These are phyloP conservation scores for Porites cylindrica DNA, from an alignment of 92 coral and sea anemone genomes.

Conservation along the genomic window DNA sequence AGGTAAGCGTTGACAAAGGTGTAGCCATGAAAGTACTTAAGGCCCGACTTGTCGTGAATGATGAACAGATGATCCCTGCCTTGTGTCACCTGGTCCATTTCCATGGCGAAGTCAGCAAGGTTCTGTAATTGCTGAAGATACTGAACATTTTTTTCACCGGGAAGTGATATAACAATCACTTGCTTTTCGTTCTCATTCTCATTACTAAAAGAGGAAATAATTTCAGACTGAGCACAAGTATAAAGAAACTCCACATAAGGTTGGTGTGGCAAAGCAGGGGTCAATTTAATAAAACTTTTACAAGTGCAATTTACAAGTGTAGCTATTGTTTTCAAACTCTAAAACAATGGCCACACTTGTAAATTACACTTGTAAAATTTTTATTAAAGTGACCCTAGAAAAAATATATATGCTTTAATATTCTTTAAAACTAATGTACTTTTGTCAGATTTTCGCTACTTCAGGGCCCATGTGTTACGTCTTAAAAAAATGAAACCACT, in stretches of 20 bases:
- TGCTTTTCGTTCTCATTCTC: slow-evolving; percentile 49
- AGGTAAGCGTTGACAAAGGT: slow-evolving; percentile 59
- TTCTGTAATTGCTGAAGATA: slow-evolving; percentile 50
- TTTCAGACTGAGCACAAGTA: neutral
- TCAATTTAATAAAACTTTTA: no score
- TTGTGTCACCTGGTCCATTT: slow-evolving; percentile 67
- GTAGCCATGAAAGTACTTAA: slow-evolving; percentile 40
- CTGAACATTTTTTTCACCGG: slow-evolving; percentile 61
- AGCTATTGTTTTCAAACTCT: no score
- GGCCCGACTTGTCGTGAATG: slow-evolving; percentile 67
- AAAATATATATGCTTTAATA: no score
- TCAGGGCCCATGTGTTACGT: no score
- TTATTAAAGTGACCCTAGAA: neutral
- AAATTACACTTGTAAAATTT: no score
- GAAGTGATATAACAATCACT: slow-evolving; percentile 69
- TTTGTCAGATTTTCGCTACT: no score
- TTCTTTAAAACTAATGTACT: neutral
- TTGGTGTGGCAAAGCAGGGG: neutral
- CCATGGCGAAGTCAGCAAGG: slow-evolving; percentile 68
- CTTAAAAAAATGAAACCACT: no score
- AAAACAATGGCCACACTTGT: no score
- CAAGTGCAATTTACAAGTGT: no score
- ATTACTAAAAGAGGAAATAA: neutral
- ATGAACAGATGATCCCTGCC: slow-evolving; percentile 77
- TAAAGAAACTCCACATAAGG: neutral